Evolutionary conservation across 2,888 invertebrate genomes (phyloP), one percentile per base, ranked within the genome.

Genomic region (Carcina quercana): DNA sequence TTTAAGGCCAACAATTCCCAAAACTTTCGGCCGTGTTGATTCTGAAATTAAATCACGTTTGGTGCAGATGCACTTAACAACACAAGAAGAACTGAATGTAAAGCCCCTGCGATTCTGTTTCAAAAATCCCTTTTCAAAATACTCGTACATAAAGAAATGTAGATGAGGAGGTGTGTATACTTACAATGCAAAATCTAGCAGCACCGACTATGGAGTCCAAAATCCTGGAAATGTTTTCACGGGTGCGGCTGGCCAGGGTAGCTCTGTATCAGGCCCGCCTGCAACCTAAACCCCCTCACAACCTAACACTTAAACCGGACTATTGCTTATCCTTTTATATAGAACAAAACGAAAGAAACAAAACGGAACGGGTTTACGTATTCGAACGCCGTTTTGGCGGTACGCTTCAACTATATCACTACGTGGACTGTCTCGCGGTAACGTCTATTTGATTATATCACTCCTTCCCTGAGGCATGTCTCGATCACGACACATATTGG

Each of bases 401-500:
- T 50, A n/a, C n/a, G n/a, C 56, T 51, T 38, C 60, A 61, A 68
- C 70, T 73, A 59, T 45, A 67, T 38, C 53, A 54, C 12, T 43
- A 52, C 37, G 41, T 35, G 39, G 40, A 39, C 31, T 44, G 43
- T 52, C 54, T 67, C 50, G 43, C 33, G 13, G 6, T 1, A 49
- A 42, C 24, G 40, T 41, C 64, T 82, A 82, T 74, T 82, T 83
- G 55, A 83, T 76, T 54, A 79, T 82, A 45, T 78, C 82, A 66
- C 75, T 63, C 32, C 45, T 60, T 41, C 53, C 53, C 59, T 65
- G 58, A 45, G 51, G 42, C 91, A 91, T 91, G 87, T 91, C 91
- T 79, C 91, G 85, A 85, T 91, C 91, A 55, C 91, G 89, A 86
- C 91, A 91, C 91, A 90, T 88, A 69, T 61, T 80, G 70, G 57